phyloP scores from a whole-genome alignment of 2,113 vertebrate genomes.

The Scomber colias region DNA sequence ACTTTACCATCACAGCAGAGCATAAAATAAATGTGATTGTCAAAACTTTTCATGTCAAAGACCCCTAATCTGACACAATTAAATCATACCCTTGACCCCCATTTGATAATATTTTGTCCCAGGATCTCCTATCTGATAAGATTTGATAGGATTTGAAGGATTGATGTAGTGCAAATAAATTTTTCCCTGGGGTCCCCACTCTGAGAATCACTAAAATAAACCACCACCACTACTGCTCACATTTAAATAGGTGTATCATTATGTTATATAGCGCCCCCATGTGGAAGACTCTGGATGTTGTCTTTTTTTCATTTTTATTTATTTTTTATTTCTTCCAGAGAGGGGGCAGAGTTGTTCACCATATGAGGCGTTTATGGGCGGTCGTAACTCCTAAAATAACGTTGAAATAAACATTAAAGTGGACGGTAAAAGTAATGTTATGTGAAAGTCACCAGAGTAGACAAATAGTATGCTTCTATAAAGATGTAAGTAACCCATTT shows the following conservation, averaged over 20 bases:
- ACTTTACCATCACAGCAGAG: too few relatives aligned
- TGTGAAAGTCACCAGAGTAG: background rate
- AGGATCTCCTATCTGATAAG: too few relatives aligned
- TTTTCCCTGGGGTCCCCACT: too few relatives aligned
- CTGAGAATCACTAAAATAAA: too few relatives aligned
- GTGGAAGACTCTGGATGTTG: background rate
- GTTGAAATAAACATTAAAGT: background rate
- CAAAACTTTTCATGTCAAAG: too few relatives aligned
- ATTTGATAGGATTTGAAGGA: too few relatives aligned
- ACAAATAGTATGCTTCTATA: background rate
- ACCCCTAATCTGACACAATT: too few relatives aligned
- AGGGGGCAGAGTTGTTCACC: slow-evolving; percentile 17
- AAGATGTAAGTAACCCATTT: background rate
- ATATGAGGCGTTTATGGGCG: background rate
- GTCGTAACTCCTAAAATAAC: background rate
- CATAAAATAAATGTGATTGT: background rate
- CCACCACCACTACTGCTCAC: too few relatives aligned
- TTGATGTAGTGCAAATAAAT: too few relatives aligned
- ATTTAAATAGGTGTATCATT: background rate
- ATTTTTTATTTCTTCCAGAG: slow-evolving; percentile 15
- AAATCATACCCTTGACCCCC: too few relatives aligned
- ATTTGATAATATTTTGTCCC: too few relatives aligned
- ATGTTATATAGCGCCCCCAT: slow-evolving; percentile 22
- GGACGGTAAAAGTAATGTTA: background rate
- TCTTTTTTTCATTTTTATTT: background rate